phyloP scores from a whole-genome alignment of 2,113 vertebrate species.

The Misgurnus anguillicaudatus region DNA sequence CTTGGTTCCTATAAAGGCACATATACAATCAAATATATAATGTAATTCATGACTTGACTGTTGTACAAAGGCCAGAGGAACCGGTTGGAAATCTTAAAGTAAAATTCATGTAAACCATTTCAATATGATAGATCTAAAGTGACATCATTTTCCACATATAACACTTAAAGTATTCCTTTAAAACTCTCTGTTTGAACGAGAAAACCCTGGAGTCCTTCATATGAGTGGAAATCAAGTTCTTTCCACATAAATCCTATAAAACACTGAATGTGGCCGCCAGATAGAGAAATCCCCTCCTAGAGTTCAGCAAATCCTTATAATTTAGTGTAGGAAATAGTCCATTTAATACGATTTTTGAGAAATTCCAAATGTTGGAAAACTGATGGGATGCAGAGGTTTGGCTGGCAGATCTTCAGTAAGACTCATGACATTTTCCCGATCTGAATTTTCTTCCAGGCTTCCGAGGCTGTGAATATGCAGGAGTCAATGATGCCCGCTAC shows the following conservation, averaged over 20 bases:
- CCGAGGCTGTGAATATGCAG: constrained; percentile 97
- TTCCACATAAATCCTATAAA: neutral
- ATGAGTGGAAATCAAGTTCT: neutral
- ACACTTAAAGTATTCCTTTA: neutral
- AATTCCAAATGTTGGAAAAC: neutral
- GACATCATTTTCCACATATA: neutral
- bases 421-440: constrained; percentile 92
- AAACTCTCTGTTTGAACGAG: neutral
- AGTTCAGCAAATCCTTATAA: neutral
- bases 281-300: neutral
- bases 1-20: neutral
- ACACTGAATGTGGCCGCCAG: neutral
- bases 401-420: neutral
- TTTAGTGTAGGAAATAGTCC: neutral
- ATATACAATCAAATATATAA: neutral
- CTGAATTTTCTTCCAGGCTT: constrained; percentile 99
- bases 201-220: neutral
- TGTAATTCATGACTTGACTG: too few species aligned
- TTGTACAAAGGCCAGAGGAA: neutral
- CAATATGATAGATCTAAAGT: neutral
- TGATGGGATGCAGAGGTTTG: constrained; percentile 4
- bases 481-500: constrained; percentile 98
- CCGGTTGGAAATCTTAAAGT: neutral
- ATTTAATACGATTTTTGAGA: neutral
- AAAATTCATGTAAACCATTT: neutral